phyloP scores from a whole-genome alignment of 1,140 invertebrate genomes.

The Pararge aegeria region DNA sequence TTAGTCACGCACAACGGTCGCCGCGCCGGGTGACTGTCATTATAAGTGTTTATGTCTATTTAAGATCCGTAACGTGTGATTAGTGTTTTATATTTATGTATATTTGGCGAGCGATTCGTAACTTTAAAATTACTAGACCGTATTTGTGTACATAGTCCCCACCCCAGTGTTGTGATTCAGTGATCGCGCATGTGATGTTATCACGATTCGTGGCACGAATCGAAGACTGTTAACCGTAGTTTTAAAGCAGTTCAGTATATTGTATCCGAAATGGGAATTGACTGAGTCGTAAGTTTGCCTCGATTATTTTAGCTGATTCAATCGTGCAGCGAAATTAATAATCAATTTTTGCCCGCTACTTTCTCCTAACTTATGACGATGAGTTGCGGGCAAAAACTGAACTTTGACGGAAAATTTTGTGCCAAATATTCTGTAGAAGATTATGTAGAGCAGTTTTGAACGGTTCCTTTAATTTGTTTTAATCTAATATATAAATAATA shows the following conservation, averaged over 20 bases:
- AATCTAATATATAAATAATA: not conserved
- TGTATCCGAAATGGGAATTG: constrained; percentile 36
- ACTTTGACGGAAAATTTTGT: constrained; percentile 45
- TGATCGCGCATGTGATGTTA: not conserved
- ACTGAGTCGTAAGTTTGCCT: constrained; percentile 52
- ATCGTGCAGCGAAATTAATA: constrained; percentile 6
- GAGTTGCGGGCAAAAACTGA: constrained; percentile 31
- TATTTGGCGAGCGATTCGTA: constrained; percentile 60
- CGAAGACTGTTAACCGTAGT: not conserved
- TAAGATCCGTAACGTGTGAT: constrained; percentile 39
- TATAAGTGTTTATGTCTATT: constrained; percentile 15
- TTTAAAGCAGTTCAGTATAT: not conserved
- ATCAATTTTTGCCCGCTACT: not conserved
- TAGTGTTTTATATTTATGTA: constrained; percentile 67
- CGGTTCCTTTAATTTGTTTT: not conserved
- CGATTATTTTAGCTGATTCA: constrained; percentile 43
- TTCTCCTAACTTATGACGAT: not conserved
- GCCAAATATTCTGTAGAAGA: constrained; percentile 72
- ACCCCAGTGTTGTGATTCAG: constrained; percentile 67
- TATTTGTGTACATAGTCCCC: constrained; percentile 56
- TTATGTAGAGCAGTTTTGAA: constrained; percentile 27
- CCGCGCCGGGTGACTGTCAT: constrained; percentile 21
- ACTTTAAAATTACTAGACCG: not conserved
- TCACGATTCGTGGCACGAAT: not conserved
- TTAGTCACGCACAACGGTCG: constrained; percentile 23